Conservation (phyloP, 2,113 vertebrate species). For the Sprattus sprattus region DNA sequence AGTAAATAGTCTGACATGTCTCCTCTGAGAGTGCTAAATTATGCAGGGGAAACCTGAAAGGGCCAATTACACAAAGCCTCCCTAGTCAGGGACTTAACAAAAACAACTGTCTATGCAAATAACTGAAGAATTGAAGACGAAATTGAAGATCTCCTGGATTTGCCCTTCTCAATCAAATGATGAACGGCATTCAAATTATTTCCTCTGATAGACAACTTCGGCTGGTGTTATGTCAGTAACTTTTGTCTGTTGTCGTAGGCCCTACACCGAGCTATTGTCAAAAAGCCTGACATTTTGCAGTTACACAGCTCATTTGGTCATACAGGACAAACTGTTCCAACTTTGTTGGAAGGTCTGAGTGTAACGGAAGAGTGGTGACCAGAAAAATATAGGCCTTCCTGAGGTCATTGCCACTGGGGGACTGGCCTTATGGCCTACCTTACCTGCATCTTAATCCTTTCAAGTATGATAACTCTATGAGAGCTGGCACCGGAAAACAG, state of each 20-base stretch:
- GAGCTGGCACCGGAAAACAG: not conserved
- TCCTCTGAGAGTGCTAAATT: constrained; percentile 31
- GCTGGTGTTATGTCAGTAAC: no score
- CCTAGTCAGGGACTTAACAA: constrained; percentile 27
- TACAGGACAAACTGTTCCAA: no score
- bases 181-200: not conserved
- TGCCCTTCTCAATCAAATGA: constrained; percentile 28
- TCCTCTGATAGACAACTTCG: not conserved
- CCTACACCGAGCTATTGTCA: no score
- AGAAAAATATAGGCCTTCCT: not conserved
- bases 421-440: not conserved
- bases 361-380: not conserved
- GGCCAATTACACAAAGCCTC: constrained; percentile 30
- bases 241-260: not conserved
- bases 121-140: not conserved
- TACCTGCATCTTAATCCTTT: not conserved
- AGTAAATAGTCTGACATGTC: constrained; percentile 25
- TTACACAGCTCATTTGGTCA: not conserved
- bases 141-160: constrained; percentile 27
- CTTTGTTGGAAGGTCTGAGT: no score
- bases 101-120: constrained; percentile 35
- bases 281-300: not conserved
- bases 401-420: no score
- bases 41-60: constrained; percentile 38
- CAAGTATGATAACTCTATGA: not conserved